These are phyloP conservation scores for Ovis aries DNA, from an alignment of 2,113 vertebrate genomes.

Conservation along the genomic window DNA sequence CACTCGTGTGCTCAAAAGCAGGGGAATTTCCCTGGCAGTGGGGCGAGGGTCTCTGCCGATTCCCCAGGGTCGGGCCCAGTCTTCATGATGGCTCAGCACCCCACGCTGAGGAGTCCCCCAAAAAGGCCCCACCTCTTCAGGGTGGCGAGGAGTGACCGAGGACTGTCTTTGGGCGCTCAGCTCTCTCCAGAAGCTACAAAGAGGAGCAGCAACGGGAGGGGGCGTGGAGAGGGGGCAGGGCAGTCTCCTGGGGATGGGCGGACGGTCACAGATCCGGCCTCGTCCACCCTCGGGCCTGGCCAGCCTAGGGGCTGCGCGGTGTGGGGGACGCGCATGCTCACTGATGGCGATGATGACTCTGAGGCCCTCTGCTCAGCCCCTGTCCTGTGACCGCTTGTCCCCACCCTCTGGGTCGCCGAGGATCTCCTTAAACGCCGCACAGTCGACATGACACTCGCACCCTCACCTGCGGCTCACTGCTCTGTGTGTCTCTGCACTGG, in stretches of 20 bases:
- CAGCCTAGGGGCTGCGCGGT: background rate
- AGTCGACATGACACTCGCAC: accelerated
- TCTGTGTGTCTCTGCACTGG: accelerated
- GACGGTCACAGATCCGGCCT: background rate
- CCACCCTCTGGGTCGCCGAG: background rate
- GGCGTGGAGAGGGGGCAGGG: too few relatives aligned
- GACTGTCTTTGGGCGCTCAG: accelerated
- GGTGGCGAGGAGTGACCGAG: accelerated
- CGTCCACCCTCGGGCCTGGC: background rate
- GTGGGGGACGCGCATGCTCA: accelerated
- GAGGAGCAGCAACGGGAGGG: accelerated
- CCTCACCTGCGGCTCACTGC: accelerated
- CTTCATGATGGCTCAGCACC: background rate
- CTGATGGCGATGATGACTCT: accelerated
- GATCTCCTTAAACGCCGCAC: accelerated
- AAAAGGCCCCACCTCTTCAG: background rate
- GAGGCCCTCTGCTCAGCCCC: accelerated
- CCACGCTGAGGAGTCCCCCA: background rate
- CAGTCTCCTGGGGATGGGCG: background rate
- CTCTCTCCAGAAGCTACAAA: background rate
- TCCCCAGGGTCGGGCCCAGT: background rate
- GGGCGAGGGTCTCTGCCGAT: accelerated
- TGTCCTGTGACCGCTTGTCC: accelerated
- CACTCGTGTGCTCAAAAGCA: background rate
- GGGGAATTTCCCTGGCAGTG: background rate